Evolutionary conservation across 1,140 invertebrate species (phyloP), one percentile per base, ranked within the genome.

Genomic region (Paramacrobiotus metropolitanus): DNA sequence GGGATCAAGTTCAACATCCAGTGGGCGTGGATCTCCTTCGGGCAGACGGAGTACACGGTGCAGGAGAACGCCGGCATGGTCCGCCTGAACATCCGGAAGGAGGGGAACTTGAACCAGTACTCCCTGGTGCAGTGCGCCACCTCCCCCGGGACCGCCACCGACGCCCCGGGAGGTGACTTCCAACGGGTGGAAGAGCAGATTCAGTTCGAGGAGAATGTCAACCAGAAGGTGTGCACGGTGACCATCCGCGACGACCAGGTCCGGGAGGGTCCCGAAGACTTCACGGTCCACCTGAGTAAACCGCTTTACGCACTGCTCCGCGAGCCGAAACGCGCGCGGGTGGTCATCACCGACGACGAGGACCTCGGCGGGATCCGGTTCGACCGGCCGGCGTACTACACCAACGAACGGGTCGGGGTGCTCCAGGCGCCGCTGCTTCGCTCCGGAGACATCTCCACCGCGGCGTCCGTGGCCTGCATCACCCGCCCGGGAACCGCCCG

Each of bases 171-270:
- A 20, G 48, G 48, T 9, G 48, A 55, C 24, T 55, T 20, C 24
- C 15, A 20, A 24, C 15, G 15, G 15, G 28, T 9, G 15, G 24
- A 9, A 15, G 48, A 55, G 48, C 48, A 72, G 71, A 66, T 74
- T 28, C 70, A 72, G 63, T 74, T 74, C 68, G 69, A 72, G 63
- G 68, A 69, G 55, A 70, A 69, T 68, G 68, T 72, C 45, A 67
- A 68, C 3, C 62, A 61, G 2, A 71, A 73, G 62, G 61, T 65
- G 1, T 74, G 72, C 64, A 67, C 66, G 44, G 68, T 74, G 0
- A 68, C 70, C 44, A 69, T 74, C 30, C 68, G 70, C 65, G 70
- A 74, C 67, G 71, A 74, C 64, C 67, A 66, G 9, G 59, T 68
- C 18, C 70, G 65, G 65, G 72, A 74, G 60, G 72, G 72, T 29